Evolutionary conservation across 1,140 invertebrate species (phyloP).

Genomic region (Periplaneta americana): DNA sequence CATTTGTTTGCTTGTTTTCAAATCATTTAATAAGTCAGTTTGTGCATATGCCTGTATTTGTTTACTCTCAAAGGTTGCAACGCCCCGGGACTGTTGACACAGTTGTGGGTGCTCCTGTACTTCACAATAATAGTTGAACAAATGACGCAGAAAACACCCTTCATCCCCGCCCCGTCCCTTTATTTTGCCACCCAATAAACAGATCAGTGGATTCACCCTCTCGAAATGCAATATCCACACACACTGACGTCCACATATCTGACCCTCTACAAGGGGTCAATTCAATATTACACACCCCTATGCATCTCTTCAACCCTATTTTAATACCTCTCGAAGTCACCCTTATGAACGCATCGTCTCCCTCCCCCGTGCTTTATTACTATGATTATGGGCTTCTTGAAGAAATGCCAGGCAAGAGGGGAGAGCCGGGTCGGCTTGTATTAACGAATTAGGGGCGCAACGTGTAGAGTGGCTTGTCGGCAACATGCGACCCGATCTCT

Average conservation of each 20-base stretch:
- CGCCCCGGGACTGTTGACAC: not conserved
- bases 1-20: too few species aligned
- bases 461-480: too few species aligned
- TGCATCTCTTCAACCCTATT: not conserved
- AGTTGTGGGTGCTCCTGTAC: not conserved
- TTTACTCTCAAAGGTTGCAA: too few species aligned
- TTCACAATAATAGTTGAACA: not conserved
- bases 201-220: not conserved
- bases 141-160: not conserved
- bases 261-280: not conserved
- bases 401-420: too few species aligned
- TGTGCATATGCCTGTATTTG: too few species aligned
- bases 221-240: not conserved
- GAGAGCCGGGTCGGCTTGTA: too few species aligned
- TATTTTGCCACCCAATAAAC: not conserved
- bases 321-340: not conserved
- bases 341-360: not conserved
- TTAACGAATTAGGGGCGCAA: too few species aligned
- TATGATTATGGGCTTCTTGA: not conserved
- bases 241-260: not conserved
- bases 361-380: not conserved
- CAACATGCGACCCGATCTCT: too few species aligned
- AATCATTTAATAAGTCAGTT: too few species aligned
- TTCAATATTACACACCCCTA: not conserved
- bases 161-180: not conserved